phyloP scores from a whole-genome alignment of 2,797 vertebrate species.

The Sciaenops ocellatus region DNA sequence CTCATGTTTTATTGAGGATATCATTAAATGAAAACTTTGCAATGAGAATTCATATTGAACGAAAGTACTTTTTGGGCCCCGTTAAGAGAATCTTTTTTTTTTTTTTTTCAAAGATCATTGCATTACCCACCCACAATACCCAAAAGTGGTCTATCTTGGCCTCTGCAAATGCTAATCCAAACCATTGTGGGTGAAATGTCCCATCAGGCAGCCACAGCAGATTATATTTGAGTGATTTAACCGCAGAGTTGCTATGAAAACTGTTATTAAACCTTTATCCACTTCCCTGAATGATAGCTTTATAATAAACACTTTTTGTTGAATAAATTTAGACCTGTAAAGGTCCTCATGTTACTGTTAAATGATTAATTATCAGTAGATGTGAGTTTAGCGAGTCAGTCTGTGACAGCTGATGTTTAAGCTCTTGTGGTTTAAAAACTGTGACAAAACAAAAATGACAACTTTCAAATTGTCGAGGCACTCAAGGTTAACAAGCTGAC shows the following conservation, averaged over 20 bases:
- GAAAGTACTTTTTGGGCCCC: not conserved
- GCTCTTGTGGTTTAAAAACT: conserved; percentile 20
- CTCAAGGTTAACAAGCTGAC: conserved; percentile 27
- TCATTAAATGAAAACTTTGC: not conserved
- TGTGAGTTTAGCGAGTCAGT: not conserved
- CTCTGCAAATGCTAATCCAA: not conserved
- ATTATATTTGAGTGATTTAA: not conserved
- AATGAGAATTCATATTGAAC: not conserved
- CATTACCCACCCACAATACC: not conserved
- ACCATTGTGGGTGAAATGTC: conserved; percentile 11
- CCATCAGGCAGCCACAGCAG: not conserved
- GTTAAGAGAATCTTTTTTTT: not conserved
- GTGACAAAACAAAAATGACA: not conserved
- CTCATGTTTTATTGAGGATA: conserved; percentile 1
- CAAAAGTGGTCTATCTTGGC: not conserved
- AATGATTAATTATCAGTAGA: conserved; percentile 25
- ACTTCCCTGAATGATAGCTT: not conserved
- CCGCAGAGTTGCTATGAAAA: not conserved
- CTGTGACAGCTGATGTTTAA: not conserved
- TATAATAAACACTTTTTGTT: not conserved
- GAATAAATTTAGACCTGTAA: not conserved
- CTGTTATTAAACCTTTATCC: conserved; percentile 21
- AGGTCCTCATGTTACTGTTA: conserved; percentile 13
- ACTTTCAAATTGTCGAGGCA: conserved; percentile 3
- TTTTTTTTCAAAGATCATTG: not conserved